phyloP scores from a whole-genome alignment of 2,888 invertebrate genomes.

The Hypolimnas misippus region DNA sequence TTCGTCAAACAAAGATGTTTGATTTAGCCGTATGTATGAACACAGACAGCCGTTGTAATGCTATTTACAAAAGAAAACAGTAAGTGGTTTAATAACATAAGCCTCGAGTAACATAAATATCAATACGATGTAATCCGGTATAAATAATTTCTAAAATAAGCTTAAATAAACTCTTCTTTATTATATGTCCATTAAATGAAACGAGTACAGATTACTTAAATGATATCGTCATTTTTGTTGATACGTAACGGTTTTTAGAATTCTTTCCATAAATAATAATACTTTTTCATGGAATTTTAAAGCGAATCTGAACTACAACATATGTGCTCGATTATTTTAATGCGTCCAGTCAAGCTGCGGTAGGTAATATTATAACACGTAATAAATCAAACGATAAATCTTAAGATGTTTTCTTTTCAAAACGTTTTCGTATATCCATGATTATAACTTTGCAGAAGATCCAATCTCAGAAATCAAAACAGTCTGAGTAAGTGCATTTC shows the following conservation, averaged over 20 bases:
- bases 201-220: conserved; percentile 38
- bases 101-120: not conserved
- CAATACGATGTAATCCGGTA: conserved; percentile 3
- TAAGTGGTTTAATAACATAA: not conserved
- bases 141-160: not conserved
- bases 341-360: conserved; percentile 29
- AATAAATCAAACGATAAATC: conserved; percentile 37
- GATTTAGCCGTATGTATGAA: conserved; percentile 12
- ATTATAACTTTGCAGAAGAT: conserved; percentile 45
- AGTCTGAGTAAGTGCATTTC: conserved; percentile 46
- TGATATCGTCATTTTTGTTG: conserved; percentile 7
- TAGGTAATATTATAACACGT: conserved; percentile 33
- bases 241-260: not conserved
- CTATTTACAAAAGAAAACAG: conserved; percentile 6
- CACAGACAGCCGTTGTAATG: conserved; percentile 1
- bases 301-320: conserved; percentile 22
- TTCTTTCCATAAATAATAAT: not conserved
- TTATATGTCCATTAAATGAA: not conserved
- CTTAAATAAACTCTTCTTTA: not conserved
- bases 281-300: not conserved
- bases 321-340: conserved; percentile 19
- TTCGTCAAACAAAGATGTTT: conserved; percentile 41
- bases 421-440: conserved; percentile 41
- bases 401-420: conserved; percentile 38
- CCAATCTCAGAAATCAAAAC: conserved; percentile 47